These are phyloP conservation scores for Probaryconus sp. DNA, from an alignment of 1,140 invertebrate genomes.

Conservation along the genomic window DNA sequence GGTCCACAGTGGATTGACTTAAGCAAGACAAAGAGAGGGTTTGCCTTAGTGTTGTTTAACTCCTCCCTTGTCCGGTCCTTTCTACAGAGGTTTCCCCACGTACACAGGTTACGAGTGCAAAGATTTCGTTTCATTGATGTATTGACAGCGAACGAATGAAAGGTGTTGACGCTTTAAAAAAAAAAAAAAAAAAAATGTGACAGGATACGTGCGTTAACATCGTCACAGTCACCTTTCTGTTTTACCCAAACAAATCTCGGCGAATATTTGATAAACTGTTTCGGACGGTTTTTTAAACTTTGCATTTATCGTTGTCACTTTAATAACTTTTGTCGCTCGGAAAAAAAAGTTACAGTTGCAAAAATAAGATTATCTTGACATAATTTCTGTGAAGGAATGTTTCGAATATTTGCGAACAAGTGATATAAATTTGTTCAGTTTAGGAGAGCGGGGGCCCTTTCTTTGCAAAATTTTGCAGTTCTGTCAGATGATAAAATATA, in stretches of 20 bases:
- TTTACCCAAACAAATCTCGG: constrained; percentile 50
- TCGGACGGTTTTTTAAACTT: constrained; percentile 63
- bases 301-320: constrained; percentile 73
- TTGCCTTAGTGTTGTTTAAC: constrained; percentile 66
- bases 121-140: constrained; percentile 45
- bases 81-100: constrained; percentile 54
- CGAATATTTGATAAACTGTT: constrained; percentile 74
- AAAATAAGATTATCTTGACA: too few relatives aligned
- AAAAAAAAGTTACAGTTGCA: too few relatives aligned
- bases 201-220: constrained; percentile 26
- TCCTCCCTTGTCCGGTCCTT: constrained; percentile 59
- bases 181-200: constrained; percentile 16
- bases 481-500: constrained; percentile 44
- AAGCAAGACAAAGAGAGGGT: constrained; percentile 59
- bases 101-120: constrained; percentile 31
- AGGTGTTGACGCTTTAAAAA: constrained; percentile 27
- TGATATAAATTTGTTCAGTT: constrained; percentile 32
- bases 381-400: too few relatives aligned
- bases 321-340: too few relatives aligned
- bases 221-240: constrained; percentile 11
- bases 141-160: constrained; percentile 20
- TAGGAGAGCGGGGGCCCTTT: constrained; percentile 1
- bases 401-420: constrained; percentile 20
- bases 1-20: constrained; percentile 1
- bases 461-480: constrained; percentile 31